Evolutionary conservation across 2,797 vertebrate genomes (phyloP).

Genomic region (Garrulus glandarius): DNA sequence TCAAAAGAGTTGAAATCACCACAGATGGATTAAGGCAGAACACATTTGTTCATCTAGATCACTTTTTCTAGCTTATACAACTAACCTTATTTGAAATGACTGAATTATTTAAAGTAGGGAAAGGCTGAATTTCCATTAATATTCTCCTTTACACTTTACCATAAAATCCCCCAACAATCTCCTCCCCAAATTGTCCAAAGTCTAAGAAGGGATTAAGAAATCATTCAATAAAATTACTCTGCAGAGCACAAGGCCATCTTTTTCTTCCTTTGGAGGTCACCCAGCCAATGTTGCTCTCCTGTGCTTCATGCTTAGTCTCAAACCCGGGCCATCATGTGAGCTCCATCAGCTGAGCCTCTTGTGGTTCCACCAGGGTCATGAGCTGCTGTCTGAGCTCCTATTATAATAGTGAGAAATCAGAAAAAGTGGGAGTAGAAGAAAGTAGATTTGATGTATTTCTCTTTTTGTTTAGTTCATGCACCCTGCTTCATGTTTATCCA

Average conservation of each 20-base stretch:
- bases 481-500: not conserved
- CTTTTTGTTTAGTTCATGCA: not conserved
- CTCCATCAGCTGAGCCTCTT: not conserved
- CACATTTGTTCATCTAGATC: not conserved
- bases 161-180: not conserved
- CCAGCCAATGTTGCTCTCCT: not conserved
- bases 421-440: not conserved
- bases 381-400: not conserved
- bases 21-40: not conserved
- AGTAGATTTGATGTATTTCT: not conserved
- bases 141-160: not conserved
- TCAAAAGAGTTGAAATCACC: not conserved
- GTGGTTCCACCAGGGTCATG: not conserved
- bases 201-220: not conserved
- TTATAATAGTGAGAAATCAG: not conserved
- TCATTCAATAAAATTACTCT: not conserved
- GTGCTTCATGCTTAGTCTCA: not conserved
- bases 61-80: not conserved
- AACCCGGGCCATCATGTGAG: accelerated
- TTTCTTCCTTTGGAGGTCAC: not conserved
- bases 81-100: slow-evolving; percentile 2
- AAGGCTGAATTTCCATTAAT: not conserved
- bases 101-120: not conserved
- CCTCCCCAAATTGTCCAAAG: not conserved
- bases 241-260: not conserved